phyloP scores from a whole-genome alignment of 2,797 vertebrate genomes.

The Falco novaeseelandiae region DNA sequence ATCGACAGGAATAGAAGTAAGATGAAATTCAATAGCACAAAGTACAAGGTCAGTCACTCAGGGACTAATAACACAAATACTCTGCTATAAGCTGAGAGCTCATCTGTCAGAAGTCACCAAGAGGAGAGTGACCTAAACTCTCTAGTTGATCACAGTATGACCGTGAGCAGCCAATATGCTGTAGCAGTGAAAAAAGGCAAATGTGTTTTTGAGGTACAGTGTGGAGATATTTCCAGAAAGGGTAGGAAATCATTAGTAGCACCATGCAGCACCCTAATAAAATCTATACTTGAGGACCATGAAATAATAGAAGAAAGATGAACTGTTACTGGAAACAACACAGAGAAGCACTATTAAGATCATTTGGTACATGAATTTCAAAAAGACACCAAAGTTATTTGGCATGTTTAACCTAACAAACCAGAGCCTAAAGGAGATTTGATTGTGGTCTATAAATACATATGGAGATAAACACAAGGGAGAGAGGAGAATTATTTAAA shows the following conservation, averaged over 20 bases:
- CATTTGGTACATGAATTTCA: background rate
- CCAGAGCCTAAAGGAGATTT: background rate
- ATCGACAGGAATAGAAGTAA: conserved; percentile 54
- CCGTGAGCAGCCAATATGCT: background rate
- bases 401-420: background rate
- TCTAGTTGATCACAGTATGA: conserved; percentile 31
- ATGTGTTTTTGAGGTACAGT: background rate
- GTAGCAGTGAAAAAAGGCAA: background rate
- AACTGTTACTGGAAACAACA: background rate
- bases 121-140: conserved; percentile 52
- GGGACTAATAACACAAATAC: conserved; percentile 61
- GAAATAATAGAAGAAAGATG: background rate
- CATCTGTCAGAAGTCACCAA: conserved; percentile 53
- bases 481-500: background rate
- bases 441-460: background rate
- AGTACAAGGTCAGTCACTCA: conserved; percentile 62
- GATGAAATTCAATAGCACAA: conserved; percentile 63
- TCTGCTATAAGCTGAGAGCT: conserved; percentile 38
- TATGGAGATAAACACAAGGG: background rate
- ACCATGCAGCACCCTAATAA: background rate
- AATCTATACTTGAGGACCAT: background rate
- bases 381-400: background rate
- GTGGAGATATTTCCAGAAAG: background rate
- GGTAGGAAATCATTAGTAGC: background rate
- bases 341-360: background rate